phyloP scores from a whole-genome alignment of 2,113 vertebrate genomes.

The Nesospiza acunhae region DNA sequence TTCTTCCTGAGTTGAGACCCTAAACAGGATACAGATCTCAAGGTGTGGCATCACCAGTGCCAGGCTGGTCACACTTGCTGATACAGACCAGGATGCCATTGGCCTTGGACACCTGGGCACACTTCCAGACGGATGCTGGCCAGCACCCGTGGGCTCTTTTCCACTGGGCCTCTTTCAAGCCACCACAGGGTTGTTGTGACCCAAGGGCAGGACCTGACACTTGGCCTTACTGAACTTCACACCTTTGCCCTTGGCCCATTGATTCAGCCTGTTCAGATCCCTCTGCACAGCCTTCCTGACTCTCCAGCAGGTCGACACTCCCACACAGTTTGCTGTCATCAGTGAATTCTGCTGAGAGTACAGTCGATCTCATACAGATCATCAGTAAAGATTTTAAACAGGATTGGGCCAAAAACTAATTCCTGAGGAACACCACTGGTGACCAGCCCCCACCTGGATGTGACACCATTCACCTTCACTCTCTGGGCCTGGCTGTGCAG shows the following conservation, averaged over 20 bases:
- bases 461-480: neutral
- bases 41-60: neutral
- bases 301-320: neutral
- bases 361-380: neutral
- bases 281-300: neutral
- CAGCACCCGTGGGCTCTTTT: accelerated
- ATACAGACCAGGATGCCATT: neutral
- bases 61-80: too few relatives aligned
- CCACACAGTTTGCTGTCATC: neutral
- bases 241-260: too few relatives aligned
- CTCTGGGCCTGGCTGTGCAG: neutral
- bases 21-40: accelerated
- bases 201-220: neutral
- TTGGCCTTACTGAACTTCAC: neutral
- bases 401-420: neutral
- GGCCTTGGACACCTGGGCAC: neutral
- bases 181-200: neutral
- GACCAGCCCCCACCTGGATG: neutral
- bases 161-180: neutral
- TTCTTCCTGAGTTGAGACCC: neutral
- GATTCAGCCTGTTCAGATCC: neutral
- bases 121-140: accelerated
- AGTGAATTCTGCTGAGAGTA: neutral
- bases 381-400: neutral
- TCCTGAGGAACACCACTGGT: neutral